Evolutionary conservation across 2,888 invertebrate species (phyloP).

Genomic region (Nomada ruficornis): DNA sequence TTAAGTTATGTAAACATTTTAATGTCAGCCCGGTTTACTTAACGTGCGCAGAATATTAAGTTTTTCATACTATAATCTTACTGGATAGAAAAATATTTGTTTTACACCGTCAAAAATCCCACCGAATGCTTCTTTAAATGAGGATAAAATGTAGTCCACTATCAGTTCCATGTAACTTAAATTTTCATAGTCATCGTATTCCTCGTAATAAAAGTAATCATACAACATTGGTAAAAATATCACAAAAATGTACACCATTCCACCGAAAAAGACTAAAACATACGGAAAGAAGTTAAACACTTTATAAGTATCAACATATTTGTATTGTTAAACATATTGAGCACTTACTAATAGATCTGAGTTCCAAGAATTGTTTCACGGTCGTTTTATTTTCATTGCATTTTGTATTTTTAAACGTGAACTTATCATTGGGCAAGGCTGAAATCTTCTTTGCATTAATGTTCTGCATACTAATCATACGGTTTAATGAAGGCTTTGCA

Average conservation of each 20-base stretch:
- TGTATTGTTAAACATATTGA: background rate
- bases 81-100: conserved; percentile 75
- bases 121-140: conserved; percentile 78
- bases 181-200: conserved; percentile 75
- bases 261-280: conserved; percentile 75
- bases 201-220: conserved; percentile 77
- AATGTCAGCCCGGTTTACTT: background rate
- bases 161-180: conserved; percentile 73
- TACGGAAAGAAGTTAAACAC: background rate
- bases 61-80: conserved; percentile 66
- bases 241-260: conserved; percentile 74
- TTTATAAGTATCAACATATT: background rate
- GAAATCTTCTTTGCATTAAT: conserved; percentile 40
- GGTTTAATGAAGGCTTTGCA: conserved; percentile 67
- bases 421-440: conserved; percentile 38
- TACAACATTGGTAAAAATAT: conserved; percentile 77
- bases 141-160: conserved; percentile 76
- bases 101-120: conserved; percentile 71
- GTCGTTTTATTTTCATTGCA: conserved; percentile 55
- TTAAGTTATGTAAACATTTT: conserved; percentile 59
- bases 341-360: conserved; percentile 76
- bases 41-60: background rate
- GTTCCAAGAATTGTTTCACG: conserved; percentile 69
- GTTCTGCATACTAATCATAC: conserved; percentile 50
- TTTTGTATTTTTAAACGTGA: conserved; percentile 46